phyloP scores from a whole-genome alignment of 2,888 invertebrate genomes.

The Lottia gigantea region DNA sequence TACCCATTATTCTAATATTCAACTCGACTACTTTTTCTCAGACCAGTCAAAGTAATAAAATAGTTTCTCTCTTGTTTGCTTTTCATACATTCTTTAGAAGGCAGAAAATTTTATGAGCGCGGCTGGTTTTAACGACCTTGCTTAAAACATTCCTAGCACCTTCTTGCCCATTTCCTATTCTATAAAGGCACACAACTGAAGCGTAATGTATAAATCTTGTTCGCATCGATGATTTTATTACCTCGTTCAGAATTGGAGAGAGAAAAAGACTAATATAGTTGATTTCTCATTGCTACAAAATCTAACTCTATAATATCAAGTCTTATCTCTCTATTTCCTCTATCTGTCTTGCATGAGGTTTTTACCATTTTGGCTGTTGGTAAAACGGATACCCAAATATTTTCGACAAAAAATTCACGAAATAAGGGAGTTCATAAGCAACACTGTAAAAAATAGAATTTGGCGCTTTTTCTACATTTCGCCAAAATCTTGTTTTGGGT shows the following conservation, averaged over 20 bases:
- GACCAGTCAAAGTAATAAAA: too few relatives aligned
- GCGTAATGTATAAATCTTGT: slow-evolving; percentile 9
- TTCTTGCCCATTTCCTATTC: slow-evolving; percentile 2
- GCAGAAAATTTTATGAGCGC: neutral
- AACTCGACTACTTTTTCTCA: too few relatives aligned
- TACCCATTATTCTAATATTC: too few relatives aligned
- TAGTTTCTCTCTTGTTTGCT: neutral
- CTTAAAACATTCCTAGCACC: slow-evolving; percentile 2
- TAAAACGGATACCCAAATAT: too few relatives aligned
- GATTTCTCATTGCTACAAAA: neutral
- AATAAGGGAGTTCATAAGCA: too few relatives aligned
- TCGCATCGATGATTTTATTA: slow-evolving; percentile 7
- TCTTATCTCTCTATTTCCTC: too few relatives aligned
- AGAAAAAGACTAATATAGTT: slow-evolving; percentile 1
- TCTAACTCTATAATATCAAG: neutral
- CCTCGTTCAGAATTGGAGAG: neutral
- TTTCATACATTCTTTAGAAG: neutral
- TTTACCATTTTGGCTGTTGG: too few relatives aligned
- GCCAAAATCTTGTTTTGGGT: too few relatives aligned
- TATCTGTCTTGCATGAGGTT: too few relatives aligned
- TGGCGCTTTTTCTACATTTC: too few relatives aligned
- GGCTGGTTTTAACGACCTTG: slow-evolving; percentile 7
- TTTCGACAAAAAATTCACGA: too few relatives aligned
- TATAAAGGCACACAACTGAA: slow-evolving; percentile 6
- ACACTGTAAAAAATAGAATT: too few relatives aligned